A percentile compares a stretch with the other conserved stretches of the same genome.
These are phyloP conservation scores for Ictalurus furcatus DNA, from an alignment of 2,113 vertebrate genomes.

Conservation along the genomic window DNA sequence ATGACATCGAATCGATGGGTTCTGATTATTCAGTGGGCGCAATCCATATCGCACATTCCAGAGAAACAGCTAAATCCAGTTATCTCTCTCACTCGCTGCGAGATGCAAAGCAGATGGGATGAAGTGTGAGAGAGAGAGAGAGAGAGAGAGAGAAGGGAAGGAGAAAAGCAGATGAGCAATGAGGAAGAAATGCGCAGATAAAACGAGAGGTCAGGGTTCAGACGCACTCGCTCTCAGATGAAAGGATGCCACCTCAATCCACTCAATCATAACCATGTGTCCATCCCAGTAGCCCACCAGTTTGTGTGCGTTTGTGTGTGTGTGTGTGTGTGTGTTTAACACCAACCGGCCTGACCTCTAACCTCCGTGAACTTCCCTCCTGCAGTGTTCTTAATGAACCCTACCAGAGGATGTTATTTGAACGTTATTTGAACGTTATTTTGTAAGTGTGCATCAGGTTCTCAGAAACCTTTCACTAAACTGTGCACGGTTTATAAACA, in stretches of 20 bases:
- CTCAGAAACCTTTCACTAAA: neutral
- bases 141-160: conserved; percentile 15
- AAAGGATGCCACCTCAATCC: conserved; percentile 38
- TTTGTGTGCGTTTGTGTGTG: neutral
- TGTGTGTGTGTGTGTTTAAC: conserved; percentile 4
- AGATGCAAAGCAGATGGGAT: conserved; percentile 54
- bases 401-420: neutral
- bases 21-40: neutral
- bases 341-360: neutral
- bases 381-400: neutral
- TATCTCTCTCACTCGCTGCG: conserved; percentile 38
- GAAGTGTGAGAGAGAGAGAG: conserved; percentile 11
- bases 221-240: conserved; percentile 28
- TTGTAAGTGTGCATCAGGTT: neutral
- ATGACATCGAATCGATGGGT: neutral
- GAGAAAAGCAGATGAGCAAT: conserved; percentile 34
- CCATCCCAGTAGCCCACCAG: neutral
- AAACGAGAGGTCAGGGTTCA: conserved; percentile 40
- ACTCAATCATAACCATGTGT: conserved; percentile 47
- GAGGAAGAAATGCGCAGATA: conserved; percentile 38
- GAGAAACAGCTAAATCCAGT: conserved; percentile 43
- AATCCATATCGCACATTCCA: conserved; percentile 45
- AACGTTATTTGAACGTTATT: neutral
- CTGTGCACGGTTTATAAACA: neutral
- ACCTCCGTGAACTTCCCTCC: neutral